Percentiles rank a stretch among this genome's conserved stretches.
Evolutionary conservation across 2,888 invertebrate genomes (phyloP).

Genomic region (Lymantria dispar): DNA sequence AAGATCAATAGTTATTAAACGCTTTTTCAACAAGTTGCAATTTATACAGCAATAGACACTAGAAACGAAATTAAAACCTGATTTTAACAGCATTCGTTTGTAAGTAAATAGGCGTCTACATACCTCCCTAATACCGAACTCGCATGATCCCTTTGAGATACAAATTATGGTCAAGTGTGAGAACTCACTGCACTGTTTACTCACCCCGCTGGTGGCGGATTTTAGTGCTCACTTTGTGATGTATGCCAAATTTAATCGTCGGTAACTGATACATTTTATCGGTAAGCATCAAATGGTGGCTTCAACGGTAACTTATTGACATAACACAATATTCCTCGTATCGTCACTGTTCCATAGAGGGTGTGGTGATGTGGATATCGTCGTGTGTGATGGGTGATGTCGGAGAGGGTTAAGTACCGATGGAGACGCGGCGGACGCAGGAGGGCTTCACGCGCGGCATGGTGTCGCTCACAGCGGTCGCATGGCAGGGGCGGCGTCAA

Average conservation of each 20-base stretch:
- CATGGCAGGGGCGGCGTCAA: slow-evolving; percentile 61
- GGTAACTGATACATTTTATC: slow-evolving; percentile 84
- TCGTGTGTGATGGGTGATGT: slow-evolving; percentile 42
- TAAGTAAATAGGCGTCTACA: slow-evolving; percentile 10
- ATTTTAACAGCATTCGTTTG: neutral
- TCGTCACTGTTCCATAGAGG: slow-evolving; percentile 49
- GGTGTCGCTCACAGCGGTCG: slow-evolving; percentile 68
- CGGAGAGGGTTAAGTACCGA: slow-evolving; percentile 69
- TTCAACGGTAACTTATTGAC: slow-evolving; percentile 34
- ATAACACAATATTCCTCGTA: slow-evolving; percentile 43
- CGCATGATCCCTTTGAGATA: slow-evolving; percentile 23
- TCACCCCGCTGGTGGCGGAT: slow-evolving; percentile 73
- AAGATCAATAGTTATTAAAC: no score
- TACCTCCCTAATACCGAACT: slow-evolving; percentile 33
- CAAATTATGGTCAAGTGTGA: slow-evolving; percentile 29
- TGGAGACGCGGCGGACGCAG: slow-evolving; percentile 81
- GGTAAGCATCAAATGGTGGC: slow-evolving; percentile 37
- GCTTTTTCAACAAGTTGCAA: neutral
- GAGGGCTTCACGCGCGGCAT: slow-evolving; percentile 81
- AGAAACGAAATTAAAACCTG: neutral
- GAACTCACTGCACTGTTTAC: slow-evolving; percentile 77
- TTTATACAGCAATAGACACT: neutral
- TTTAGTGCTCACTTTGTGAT: slow-evolving; percentile 79
- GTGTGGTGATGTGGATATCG: slow-evolving; percentile 28
- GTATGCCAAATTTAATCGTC: slow-evolving; percentile 85